Conservation (phyloP, 1,140 invertebrate species). For the Saccostrea cuccullata region DNA sequence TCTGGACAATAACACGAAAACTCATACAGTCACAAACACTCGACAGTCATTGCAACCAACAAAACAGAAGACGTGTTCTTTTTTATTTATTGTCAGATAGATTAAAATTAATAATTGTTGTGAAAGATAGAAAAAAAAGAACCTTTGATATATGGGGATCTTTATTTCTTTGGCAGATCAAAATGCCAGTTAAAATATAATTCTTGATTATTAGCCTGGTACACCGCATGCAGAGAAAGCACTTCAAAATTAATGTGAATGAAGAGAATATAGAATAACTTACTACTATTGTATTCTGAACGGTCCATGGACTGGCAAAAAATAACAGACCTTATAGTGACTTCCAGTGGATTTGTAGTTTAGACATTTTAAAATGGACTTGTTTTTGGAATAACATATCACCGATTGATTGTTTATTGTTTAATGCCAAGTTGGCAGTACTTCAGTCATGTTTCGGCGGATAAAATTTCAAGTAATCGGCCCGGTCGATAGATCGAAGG, state of each 20-base stretch:
- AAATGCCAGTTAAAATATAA: no score
- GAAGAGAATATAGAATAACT: neutral
- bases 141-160: no score
- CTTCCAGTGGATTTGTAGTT: neutral
- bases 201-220: neutral
- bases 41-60: neutral
- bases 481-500: no score
- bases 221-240: neutral
- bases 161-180: no score
- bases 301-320: neutral
- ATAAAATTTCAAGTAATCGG: no score
- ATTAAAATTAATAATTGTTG: neutral
- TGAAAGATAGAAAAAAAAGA: no score
- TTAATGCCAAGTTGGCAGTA: no score
- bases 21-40: neutral
- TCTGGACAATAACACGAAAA: neutral
- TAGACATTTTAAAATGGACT: neutral
- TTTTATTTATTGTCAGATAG: neutral
- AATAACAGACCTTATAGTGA: neutral
- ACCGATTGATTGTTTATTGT: no score
- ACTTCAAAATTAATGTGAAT: neutral
- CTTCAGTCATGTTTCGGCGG: no score
- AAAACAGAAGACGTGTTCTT: neutral
- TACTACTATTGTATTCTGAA: neutral
- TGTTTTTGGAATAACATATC: no score